Evolutionary conservation across 2,113 vertebrate genomes (phyloP).

Genomic region (Carettochelys insculpta): DNA sequence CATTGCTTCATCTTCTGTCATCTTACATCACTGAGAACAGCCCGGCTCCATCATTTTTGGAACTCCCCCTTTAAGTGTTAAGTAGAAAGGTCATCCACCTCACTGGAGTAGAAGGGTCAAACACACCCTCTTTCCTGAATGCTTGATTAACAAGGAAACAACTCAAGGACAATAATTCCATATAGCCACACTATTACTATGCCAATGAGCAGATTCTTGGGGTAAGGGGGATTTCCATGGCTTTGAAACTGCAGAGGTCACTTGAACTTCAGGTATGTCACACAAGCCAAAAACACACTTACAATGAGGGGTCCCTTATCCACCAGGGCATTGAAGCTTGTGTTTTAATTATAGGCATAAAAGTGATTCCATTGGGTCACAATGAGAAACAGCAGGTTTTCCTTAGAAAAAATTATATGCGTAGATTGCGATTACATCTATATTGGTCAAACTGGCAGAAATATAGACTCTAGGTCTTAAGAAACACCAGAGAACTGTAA

Average conservation of each 20-base stretch:
- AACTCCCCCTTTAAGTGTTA: not conserved
- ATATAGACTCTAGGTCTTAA: not conserved
- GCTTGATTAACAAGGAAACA: not conserved
- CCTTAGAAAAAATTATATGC: not conserved
- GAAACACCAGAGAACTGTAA: not conserved
- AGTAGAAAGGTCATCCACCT: not conserved
- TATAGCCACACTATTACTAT: accelerated
- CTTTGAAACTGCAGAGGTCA: not conserved
- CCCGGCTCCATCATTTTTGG: too few relatives aligned
- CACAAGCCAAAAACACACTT: not conserved
- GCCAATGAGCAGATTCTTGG: accelerated
- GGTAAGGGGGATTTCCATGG: accelerated
- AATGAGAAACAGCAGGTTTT: not conserved
- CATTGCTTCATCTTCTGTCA: too few relatives aligned
- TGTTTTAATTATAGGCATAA: not conserved
- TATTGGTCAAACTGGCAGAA: not conserved
- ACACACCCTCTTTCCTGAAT: not conserved
- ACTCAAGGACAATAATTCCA: not conserved
- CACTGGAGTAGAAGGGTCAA: accelerated
- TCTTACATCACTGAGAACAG: too few relatives aligned
- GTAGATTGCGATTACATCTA: not conserved
- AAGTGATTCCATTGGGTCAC: not conserved
- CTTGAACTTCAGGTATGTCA: accelerated
- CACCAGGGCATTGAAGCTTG: not conserved
- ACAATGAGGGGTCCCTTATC: too few relatives aligned